phyloP scores from a whole-genome alignment of 2,113 vertebrate genomes.

The Lynx canadensis region DNA sequence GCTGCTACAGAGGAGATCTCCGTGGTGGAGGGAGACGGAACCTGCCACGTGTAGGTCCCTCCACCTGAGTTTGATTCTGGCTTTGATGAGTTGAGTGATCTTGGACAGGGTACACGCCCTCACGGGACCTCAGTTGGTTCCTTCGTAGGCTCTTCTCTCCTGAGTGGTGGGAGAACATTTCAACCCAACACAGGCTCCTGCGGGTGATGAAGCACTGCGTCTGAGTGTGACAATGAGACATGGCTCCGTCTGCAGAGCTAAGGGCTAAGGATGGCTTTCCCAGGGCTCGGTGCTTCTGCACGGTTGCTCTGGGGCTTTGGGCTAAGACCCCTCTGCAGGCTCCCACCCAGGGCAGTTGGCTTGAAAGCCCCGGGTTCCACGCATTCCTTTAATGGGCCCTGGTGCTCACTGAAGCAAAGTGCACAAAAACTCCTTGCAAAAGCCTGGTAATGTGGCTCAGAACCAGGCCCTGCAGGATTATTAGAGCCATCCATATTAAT shows the following conservation, averaged over 20 bases:
- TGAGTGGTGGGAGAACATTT: neutral
- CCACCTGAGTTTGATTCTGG: neutral
- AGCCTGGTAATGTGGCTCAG: slow-evolving; percentile 66
- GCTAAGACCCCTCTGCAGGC: neutral
- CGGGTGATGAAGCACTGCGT: rapidly evolving
- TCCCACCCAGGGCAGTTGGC: neutral
- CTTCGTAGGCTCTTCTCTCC: neutral
- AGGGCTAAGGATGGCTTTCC: neutral
- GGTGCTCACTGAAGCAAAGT: slow-evolving; percentile 57
- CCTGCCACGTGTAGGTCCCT: rapidly evolving
- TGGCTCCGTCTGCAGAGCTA: neutral
- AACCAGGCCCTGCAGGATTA: slow-evolving; percentile 78
- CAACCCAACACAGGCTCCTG: neutral
- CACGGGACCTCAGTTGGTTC: neutral
- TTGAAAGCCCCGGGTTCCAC: neutral
- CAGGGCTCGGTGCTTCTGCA: rapidly evolving
- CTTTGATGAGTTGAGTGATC: neutral
- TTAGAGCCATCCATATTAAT: slow-evolving; percentile 84
- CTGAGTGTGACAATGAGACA: neutral
- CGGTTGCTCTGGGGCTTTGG: neutral
- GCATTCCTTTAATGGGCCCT: slow-evolving; percentile 58
- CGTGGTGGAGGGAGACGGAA: neutral
- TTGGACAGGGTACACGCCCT: neutral
- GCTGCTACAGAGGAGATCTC: neutral
- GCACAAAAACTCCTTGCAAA: slow-evolving; percentile 59